Evolutionary conservation across 1,140 invertebrate species (phyloP).

Genomic region (Maniola jurtina): DNA sequence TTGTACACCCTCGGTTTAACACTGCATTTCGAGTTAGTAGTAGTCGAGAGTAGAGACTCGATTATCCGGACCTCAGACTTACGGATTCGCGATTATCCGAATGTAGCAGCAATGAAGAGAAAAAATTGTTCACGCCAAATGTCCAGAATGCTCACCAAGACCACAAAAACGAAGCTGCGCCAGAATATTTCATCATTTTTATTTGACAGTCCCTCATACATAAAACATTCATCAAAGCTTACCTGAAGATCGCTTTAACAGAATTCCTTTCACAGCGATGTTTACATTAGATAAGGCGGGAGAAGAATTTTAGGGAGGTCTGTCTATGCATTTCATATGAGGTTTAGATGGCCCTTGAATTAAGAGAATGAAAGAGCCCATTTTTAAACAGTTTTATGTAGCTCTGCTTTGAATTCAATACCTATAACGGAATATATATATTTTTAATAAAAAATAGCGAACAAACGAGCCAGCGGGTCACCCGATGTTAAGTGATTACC

Average conservation of each 20-base stretch:
- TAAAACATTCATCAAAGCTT: constrained; percentile 6
- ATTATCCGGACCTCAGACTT: too few species aligned
- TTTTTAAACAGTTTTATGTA: neutral
- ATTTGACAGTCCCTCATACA: neutral
- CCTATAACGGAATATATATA: too few species aligned
- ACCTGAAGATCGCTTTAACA: neutral
- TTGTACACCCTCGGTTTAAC: constrained; percentile 1
- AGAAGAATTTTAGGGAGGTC: neutral
- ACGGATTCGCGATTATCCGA: too few species aligned
- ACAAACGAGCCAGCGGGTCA: too few species aligned
- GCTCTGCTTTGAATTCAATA: neutral
- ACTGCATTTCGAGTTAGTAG: neutral
- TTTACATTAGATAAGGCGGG: constrained; percentile 4
- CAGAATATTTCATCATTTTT: neutral
- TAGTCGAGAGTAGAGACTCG: neutral
- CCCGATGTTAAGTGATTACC: too few species aligned
- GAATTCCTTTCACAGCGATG: constrained; percentile 2
- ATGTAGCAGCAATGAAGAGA: too few species aligned
- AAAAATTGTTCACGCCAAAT: too few species aligned
- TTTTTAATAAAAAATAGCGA: too few species aligned
- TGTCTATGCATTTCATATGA: constrained; percentile 12
- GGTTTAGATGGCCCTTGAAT: neutral
- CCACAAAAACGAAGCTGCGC: too few species aligned
- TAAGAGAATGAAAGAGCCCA: neutral
- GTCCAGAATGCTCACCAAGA: too few species aligned